A percentile compares a stretch with the other conserved stretches of the same genome.
Evolutionary conservation across 2,888 invertebrate species (phyloP).

Genomic region (Allygus modestus): DNA sequence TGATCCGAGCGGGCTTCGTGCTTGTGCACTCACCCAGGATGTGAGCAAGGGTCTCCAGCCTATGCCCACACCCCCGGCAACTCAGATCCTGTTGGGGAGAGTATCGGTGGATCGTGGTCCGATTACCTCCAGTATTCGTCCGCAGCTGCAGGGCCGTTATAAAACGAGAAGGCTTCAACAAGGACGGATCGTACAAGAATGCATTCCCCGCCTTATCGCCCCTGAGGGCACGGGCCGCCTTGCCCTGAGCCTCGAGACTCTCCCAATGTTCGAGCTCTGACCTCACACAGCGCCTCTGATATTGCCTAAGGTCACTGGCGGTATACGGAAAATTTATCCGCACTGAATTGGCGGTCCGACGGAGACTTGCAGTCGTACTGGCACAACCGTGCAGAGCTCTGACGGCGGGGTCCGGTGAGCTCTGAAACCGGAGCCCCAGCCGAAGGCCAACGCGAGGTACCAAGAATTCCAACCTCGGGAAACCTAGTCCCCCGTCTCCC

Average conservation of each 20-base stretch:
- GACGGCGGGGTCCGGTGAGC: constrained; percentile 28
- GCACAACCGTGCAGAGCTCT: constrained; percentile 23
- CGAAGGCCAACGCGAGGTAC: constrained; percentile 65
- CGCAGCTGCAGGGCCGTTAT: constrained; percentile 71
- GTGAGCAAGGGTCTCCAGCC: constrained; percentile 72
- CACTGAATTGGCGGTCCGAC: constrained; percentile 31
- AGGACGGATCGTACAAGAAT: constrained; percentile 65
- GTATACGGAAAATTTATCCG: constrained; percentile 32
- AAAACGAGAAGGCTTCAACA: constrained; percentile 71
- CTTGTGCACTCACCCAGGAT: constrained; percentile 69
- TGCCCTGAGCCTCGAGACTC: constrained; percentile 45
- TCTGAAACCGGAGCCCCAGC: constrained; percentile 64
- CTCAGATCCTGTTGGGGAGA: neutral
- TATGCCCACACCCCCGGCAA: constrained; percentile 70
- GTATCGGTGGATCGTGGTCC: constrained; percentile 24
- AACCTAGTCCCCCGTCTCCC: constrained; percentile 72
- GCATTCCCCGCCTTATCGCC: constrained; percentile 69
- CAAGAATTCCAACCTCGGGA: constrained; percentile 70
- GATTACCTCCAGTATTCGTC: constrained; percentile 70
- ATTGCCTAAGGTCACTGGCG: constrained; percentile 6
- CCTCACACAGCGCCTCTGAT: constrained; percentile 24
- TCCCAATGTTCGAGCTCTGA: constrained; percentile 18
- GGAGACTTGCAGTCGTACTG: constrained; percentile 8
- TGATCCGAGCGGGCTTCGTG: constrained; percentile 63
- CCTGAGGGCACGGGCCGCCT: constrained; percentile 56